phyloP scores from a whole-genome alignment of 2,113 vertebrate species.

The Pelvicachromis taeniatus region DNA sequence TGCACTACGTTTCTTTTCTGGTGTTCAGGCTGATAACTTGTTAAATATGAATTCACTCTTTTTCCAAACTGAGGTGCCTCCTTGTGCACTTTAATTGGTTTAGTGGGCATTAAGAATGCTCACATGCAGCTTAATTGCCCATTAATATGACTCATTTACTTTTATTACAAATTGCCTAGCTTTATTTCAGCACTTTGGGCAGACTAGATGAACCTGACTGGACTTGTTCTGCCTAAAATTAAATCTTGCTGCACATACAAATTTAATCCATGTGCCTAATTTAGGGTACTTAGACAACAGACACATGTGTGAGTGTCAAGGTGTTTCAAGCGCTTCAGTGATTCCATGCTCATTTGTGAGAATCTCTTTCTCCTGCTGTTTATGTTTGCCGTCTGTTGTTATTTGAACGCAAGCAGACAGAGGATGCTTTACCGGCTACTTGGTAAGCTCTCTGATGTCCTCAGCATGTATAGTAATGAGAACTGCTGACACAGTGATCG shows the following conservation, averaged over 20 bases:
- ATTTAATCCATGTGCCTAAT: slow-evolving; percentile 34
- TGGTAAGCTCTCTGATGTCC: slow-evolving; percentile 38
- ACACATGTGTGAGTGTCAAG: slow-evolving; percentile 5
- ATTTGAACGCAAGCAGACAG: slow-evolving; percentile 17
- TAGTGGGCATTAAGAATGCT: slow-evolving; percentile 30
- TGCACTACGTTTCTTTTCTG: background rate
- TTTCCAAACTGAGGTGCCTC: slow-evolving; percentile 23
- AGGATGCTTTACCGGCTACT: slow-evolving; percentile 15
- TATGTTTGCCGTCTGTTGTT: slow-evolving; percentile 10
- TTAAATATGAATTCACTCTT: slow-evolving; percentile 19
- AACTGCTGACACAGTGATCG: slow-evolving; percentile 46
- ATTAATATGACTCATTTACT: slow-evolving; percentile 41
- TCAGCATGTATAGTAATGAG: slow-evolving; percentile 39
- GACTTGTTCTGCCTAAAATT: slow-evolving; percentile 11
- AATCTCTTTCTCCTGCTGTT: background rate
- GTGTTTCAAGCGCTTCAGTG: slow-evolving; percentile 17
- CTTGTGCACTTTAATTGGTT: slow-evolving; percentile 38
- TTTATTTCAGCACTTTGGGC: slow-evolving; percentile 4
- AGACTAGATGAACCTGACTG: slow-evolving; percentile 1
- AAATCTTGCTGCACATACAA: slow-evolving; percentile 20
- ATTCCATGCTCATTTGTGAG: slow-evolving; percentile 1
- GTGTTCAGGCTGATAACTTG: slow-evolving; percentile 4
- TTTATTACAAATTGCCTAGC: slow-evolving; percentile 37
- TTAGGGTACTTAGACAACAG: slow-evolving; percentile 8
- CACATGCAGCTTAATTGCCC: slow-evolving; percentile 24